Base-by-base conservation (phyloP, 2,797 vertebrate species). In the Neopelma chrysocephalum region DNA sequence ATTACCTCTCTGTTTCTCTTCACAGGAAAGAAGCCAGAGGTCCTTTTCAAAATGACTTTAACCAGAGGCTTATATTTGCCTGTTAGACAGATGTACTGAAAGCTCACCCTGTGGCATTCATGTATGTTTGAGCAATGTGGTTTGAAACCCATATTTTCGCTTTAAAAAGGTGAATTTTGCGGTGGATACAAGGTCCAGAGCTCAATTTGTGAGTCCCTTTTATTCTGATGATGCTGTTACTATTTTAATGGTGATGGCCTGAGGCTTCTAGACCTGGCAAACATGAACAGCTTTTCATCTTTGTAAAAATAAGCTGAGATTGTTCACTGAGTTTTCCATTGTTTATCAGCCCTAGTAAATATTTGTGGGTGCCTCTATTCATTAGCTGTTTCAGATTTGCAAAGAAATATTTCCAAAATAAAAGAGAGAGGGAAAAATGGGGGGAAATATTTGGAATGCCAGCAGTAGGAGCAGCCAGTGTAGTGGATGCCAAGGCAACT, bases 341-440 rank as follows among this genome's bases (percentile, higher is more conserved):
- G 93, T 97, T 96, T 97, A 96, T 96, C 93, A 94, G 22, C 56
- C 87, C 73, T 66, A 77, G 85, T 96, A 96, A 96, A 96, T 96
- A 95, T 82, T 86, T 96, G 91, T 90, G 95, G 95, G 73, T 90
- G 60, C 82, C 80, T 36, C 22, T 93, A 70, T 73, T 94, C 73
- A 82, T 87, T 88, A 89, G 84, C 22, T 79, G 69, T 73, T 94
- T 94, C 48, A 72, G 87, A 94, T 94, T 96, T 91, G 50, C 12
- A 69, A 79, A 79, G 34, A 51, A 60, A 5, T 48, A 47, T 81
- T 91, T 90, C 65, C 31, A 86, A 94, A 94, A 96, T 73, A 68
- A 91, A 68, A 78, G 5, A 58, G 22, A 57, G 7, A 21, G 20
- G 2, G 48, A 38, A 45, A 89, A 73, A 50, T 1, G 0, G 3